Evolutionary conservation across 1,140 invertebrate genomes (phyloP), one percentile per base, ranked within the genome.

Genomic region (Samia ricini): DNA sequence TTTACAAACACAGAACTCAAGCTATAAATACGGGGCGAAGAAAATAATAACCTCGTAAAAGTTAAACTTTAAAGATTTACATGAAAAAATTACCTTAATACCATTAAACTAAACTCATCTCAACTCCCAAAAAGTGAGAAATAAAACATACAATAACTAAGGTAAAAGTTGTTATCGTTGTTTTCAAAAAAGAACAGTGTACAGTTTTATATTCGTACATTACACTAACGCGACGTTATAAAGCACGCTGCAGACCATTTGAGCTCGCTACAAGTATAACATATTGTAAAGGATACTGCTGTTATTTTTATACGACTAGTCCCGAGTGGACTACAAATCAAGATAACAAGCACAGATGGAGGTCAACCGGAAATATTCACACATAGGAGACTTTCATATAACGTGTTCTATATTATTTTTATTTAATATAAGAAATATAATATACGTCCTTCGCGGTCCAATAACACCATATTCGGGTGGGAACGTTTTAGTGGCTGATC

Each of bases 281-380:
- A 74, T 79, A 71, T 71, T 78, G 71, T 73, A 75, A 71, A 63
- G 66, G 67, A 73, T 75, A 68, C 65, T 80, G 75, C 81, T 42
- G 33, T 42, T 83, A 83, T 83, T 81, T 79, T 81, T 80, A 78
- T 76, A 72, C 70, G 61, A 64, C 70, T 50, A 63, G 57, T 63
- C 75, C 68, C 67, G 67, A 76, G 77, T 76, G 72, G 71, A 72
- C 79, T 71, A 83, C 81, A 83, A 81, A 83, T 83, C 81, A 83
- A 78, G 81, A 80, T 83, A 83, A 83, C 77, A 83, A 80, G 81
- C 74, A 49, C 20, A 72, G 76, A 80, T 81, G 77, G 64, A 66
- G 64, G 42, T 56, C 68, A 73, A 60, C 66, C 57, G 68, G 68
- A 69, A 74, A 80, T 75, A 75, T 78, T 77, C 75, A 77, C 68